Evolutionary conservation across 2,113 vertebrate genomes (phyloP).

Genomic region (Cyprinodon variegatus): DNA sequence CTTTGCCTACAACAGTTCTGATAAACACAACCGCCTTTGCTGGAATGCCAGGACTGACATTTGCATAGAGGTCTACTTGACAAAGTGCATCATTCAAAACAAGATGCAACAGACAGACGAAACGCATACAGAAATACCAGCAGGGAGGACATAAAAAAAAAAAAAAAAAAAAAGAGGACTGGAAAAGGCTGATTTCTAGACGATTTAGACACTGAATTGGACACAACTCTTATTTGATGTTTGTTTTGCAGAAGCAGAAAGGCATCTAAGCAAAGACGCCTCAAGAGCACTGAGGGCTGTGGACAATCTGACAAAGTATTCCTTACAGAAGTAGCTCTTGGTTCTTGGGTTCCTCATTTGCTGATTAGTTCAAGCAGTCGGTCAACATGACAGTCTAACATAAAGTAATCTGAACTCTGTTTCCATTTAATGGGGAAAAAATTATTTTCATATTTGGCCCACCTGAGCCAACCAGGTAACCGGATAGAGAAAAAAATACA

Average conservation of each 20-base stretch:
- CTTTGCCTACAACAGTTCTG: conserved; percentile 64
- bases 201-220: neutral
- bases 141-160: conserved; percentile 6
- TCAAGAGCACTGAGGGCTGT: neutral
- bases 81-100: conserved; percentile 44
- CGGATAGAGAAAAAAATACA: conserved; percentile 34
- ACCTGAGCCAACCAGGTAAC: conserved; percentile 13
- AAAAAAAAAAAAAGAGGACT: neutral
- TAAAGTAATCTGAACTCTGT: neutral
- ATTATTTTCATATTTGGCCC: neutral
- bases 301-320: conserved; percentile 3
- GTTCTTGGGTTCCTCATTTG: conserved; percentile 5
- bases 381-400: neutral
- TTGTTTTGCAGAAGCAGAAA: conserved; percentile 5
- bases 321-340: neutral
- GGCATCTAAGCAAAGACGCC: conserved; percentile 9
- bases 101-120: conserved; percentile 28
- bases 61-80: conserved; percentile 49
- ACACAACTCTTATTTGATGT: conserved; percentile 8
- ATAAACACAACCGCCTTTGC: conserved; percentile 68
- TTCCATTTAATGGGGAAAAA: conserved; percentile 3
- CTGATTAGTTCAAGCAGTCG: neutral
- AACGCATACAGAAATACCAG: conserved; percentile 23
- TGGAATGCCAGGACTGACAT: conserved; percentile 66
- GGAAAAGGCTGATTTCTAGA: conserved; percentile 3